Evolutionary conservation across 2,888 invertebrate genomes (phyloP), one percentile per base, ranked within the genome.

Genomic region (Synergus gifuensis): DNA sequence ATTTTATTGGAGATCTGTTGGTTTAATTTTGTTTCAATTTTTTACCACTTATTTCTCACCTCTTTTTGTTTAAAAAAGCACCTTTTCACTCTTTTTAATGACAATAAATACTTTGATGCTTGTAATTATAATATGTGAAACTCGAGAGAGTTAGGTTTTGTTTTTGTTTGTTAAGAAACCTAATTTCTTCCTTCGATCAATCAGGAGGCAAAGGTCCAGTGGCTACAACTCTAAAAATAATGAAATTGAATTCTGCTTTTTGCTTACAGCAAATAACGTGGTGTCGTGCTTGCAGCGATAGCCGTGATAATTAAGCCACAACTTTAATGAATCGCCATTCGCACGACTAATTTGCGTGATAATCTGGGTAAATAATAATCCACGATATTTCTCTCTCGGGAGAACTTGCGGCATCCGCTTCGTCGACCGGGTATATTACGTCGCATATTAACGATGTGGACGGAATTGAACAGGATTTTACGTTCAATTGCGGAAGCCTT

Each of bases 291-390:
- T 69, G 54, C 36, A 73, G 54, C 36, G 18, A 54, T 73, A 73
- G 54, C n/a, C 36, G 18, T 54, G 73, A 73, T 73, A 73, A 73
- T 73, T 58, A 73, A 73, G 54, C 73, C 18, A 73, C 36, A 73
- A 54, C 76, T 77, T 64, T 67, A 80, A 78, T 80, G 77, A 78
- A 78, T 78, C 81, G 73, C 76, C 63, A 58, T 78, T 80, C 67
- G 78, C 63, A 73, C 80, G 66, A 66, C 77, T 81, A 78, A 81
- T 81, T 81, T 80, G 62, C 81, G 66, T 77, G 77, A 80, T 81
- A 81, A 80, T 76, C 85, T 83, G 87, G 85, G 83, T 87, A 87
- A 87, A 87, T 87, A 87, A 87, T 87, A 87, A 86, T 87, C 82
- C 86, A 80, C 82, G 54, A 73, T 82, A 87, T 87, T 87, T 87